Evolutionary conservation across 2,888 invertebrate species (phyloP), one percentile per base, ranked within the genome.

Genomic region (Lycocerus yunnanus): DNA sequence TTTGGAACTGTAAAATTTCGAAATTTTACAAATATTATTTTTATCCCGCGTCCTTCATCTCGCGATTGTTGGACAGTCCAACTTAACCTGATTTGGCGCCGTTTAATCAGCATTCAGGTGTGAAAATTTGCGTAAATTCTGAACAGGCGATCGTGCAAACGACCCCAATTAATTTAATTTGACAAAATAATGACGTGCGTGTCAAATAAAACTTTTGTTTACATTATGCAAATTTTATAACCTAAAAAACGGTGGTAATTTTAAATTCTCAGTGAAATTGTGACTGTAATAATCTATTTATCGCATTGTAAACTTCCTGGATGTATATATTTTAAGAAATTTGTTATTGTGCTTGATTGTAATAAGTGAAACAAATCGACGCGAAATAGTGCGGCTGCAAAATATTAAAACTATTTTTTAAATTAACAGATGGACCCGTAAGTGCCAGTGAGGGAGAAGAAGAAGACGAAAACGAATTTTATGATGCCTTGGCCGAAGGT

Each of bases 391-490:
- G n/a, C 5, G 2, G 6, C n/a, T n/a, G 43, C 5, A 43, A n/a
- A n/a, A n/a, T 21, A 43, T 6, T 43, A 43, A 43, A 43, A 43
- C 13, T 43, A 6, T 13, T n/a, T n/a, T n/a, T 43, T 43, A n/a
- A 6, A 43, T 77, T 66, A 79, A 83, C 75, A 83, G 83, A 81
- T 89, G 90, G 89, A 13, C 89, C 89, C 83, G 90, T 90, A 78
- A 89, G 74, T 85, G 89, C 79, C 82, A 89, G 86, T 74, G 91
- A 88, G 73, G 89, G 86, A 73, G 93, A 93, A 71, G 90, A 93
- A 85, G 94, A 94, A 86, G 94, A 93, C 82, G 93, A 94, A 81
- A 92, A 92, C 85, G 93, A 93, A 83, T 93, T 93, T 86, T 94
- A 93, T 83, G 93, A 93, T 84, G 88, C 85, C 76, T 81, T 85